phyloP scores from a whole-genome alignment of 1,140 invertebrate species.

The Papilio aristodemus region DNA sequence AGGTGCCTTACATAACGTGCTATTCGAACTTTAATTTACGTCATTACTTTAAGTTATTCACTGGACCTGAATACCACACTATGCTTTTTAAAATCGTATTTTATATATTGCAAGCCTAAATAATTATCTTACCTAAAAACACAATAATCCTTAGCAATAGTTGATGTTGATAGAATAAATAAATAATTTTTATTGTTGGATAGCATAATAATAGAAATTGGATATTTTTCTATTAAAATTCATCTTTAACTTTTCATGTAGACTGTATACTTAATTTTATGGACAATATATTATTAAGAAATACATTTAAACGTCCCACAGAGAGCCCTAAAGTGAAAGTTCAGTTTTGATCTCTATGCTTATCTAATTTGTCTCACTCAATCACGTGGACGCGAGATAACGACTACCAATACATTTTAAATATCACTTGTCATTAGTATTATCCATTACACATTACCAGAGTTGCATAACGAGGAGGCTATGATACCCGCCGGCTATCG shows the following conservation, averaged over 20 bases:
- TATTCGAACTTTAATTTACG: conserved; percentile 36
- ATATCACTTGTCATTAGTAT: conserved; percentile 71
- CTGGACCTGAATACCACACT: neutral
- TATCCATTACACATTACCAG: conserved; percentile 68
- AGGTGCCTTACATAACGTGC: conserved; percentile 56
- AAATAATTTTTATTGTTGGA: too few relatives aligned
- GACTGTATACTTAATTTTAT: neutral
- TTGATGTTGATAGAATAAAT: too few relatives aligned
- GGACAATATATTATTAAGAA: neutral
- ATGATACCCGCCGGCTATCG: conserved; percentile 57
- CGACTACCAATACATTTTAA: conserved; percentile 69
- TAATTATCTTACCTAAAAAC: neutral
- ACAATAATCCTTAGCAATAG: neutral
- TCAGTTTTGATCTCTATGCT: conserved; percentile 50
- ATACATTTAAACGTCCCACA: conserved; percentile 22
- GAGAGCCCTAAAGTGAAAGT: conserved; percentile 64
- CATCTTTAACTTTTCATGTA: neutral
- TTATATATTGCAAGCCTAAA: neutral
- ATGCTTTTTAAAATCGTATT: conserved; percentile 2
- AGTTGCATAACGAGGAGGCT: conserved; percentile 62
- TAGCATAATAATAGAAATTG: too few relatives aligned
- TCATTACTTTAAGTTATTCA: conserved; percentile 38
- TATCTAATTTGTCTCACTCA: conserved; percentile 70
- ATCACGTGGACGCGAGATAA: conserved; percentile 58
- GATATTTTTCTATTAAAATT: neutral